Base-by-base conservation (phyloP, 1,140 invertebrate genomes). In the Cataglyphis hispanica region DNA sequence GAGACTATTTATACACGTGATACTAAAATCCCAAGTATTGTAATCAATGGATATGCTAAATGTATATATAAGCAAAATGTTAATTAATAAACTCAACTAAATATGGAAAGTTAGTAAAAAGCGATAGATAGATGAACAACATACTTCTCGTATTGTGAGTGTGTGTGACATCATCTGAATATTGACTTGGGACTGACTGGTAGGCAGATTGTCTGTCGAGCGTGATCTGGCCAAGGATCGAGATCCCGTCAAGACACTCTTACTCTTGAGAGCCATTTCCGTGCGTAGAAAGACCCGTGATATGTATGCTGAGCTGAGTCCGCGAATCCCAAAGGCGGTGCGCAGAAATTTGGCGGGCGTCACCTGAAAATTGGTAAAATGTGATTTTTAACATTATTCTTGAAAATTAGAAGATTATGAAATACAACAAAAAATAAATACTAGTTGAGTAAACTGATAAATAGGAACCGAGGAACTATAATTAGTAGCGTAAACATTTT, bases 161-260 rank as follows among this genome's bases (percentile, higher is more conserved):
- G 98, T 98, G 92, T 98, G 98, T 22, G 98, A 98, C 96, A 98
- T 97, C 98, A 98, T 98, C 95, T 98, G 98, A 86, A 98, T 98
- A 95, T 98, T 98, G 94, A 97, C 97, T 96, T 98, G 98, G 66
- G 98, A 98, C 93, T 98, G 98, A 95, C 98, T 98, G 91, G 97
- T 98, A 77, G 98, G 98, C 88, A 98, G 95, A 95, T 98, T 98
- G 94, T 98, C 98, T 63, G 97, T 97, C 31, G 98, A 98, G 90
- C 97, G 96, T 66, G 98, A 98, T 91, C 97, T 96, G 58, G 97
- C 96, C 90, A 98, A 94, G 86, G 96, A 96, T 91, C 97, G 96
- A 34, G 97, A 96, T 77, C 97, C 97, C 80, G 96, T 96, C 86
- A 97, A 95, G 90, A 97, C 96, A 91, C 96, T 96, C 93, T 96